Base-by-base conservation (phyloP, 2,888 invertebrate genomes). In the Ennomos quercinarius region DNA sequence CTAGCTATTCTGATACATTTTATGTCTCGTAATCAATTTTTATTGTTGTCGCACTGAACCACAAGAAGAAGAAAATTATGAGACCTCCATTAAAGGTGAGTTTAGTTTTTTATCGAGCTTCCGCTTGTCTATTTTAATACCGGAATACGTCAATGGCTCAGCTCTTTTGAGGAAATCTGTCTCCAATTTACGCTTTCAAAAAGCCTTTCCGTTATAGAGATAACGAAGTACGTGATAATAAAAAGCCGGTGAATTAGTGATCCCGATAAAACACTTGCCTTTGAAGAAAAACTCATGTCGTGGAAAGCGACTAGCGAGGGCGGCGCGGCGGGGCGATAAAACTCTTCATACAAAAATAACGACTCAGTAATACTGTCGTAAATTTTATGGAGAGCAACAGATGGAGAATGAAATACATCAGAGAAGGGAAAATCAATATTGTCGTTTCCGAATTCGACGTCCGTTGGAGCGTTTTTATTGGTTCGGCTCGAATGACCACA, bases 361-460 rank as follows among this genome's bases (percentile, higher is more conserved):
- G 89, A 86, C 85, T 83, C 78, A 77, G 88, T 91, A 90, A 91
- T 89, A 83, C 80, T 78, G 83, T 84, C 91, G 87, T 91, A 89
- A 91, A 90, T 86, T 91, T 90, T 88, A 90, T 89, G 86, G 84
- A 84, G 84, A 89, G 91, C 91, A 91, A 91, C 91, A 91, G 91
- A 91, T 91, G 91, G 90, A 83, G 87, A 84, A 85, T 82, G 85
- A 86, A 87, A 89, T 86, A 91, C 85, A 88, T 84, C 84, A 78
- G 76, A 77, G 79, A 72, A 71, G 79, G 79, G 75, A 87, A 89
- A 91, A 91, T 91, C 91, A 87, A 91, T 91, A 91, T 84, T 80
- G 81, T 76, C 82, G 86, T 83, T 85, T 79, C 74, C 73, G 78
- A 84, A 85, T 82, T 82, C 74, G 71, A 78, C 77, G 74, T 75